Percentiles rank a stretch among this genome's conserved stretches.
phyloP scores from a whole-genome alignment of 2,113 vertebrate genomes.

The Gymnobelideus leadbeateri region DNA sequence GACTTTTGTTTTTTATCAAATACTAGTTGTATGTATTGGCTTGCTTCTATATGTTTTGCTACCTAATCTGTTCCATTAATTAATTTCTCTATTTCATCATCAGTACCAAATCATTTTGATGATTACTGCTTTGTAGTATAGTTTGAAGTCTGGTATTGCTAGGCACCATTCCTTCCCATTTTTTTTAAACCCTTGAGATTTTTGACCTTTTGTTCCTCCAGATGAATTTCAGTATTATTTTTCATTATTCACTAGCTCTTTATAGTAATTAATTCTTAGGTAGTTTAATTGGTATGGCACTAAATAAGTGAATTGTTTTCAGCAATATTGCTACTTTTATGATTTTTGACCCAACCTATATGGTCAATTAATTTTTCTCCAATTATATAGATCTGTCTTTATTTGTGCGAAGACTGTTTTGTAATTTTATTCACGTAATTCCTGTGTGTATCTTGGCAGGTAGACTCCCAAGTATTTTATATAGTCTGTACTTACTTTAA shows the following conservation, averaged over 20 bases:
- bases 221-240: not conserved
- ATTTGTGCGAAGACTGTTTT: not conserved
- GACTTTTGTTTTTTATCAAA: not conserved
- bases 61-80: not conserved
- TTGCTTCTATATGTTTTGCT: not conserved
- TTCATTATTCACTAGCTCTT: not conserved
- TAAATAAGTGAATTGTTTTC: not conserved
- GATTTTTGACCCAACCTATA: not conserved
- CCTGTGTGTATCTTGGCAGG: not conserved
- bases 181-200: not conserved
- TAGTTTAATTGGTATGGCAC: not conserved
- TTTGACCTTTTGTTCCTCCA: not conserved
- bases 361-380: not conserved
- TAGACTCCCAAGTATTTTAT: not conserved
- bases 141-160: not conserved
- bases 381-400: not conserved
- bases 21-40: not conserved
- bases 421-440: not conserved
- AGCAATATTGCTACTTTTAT: not conserved
- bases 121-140: not conserved
- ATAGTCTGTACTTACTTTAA: not conserved
- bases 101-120: not conserved
- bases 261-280: not conserved
- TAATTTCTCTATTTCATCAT: not conserved
- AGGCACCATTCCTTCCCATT: not conserved